Evolutionary conservation across 2,888 invertebrate species (phyloP).

Genomic region (Serripes groenlandicus): DNA sequence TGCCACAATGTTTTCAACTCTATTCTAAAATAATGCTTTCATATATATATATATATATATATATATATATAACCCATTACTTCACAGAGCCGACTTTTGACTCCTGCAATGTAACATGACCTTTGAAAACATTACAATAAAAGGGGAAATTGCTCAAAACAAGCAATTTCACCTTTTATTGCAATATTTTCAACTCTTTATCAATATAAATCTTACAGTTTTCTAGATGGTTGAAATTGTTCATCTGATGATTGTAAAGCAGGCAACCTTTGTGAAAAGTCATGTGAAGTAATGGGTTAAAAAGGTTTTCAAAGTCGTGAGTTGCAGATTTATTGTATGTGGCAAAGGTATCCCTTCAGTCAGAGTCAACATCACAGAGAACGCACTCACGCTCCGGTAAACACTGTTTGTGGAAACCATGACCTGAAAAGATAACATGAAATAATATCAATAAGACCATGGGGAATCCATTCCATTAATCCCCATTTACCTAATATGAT

Average conservation of each 20-base stretch:
- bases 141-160: neutral
- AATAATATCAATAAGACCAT: too few species aligned
- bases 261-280: too few species aligned
- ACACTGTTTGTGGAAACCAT: constrained; percentile 77
- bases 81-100: neutral
- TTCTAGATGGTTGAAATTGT: neutral
- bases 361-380: constrained; percentile 59
- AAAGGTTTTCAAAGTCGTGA: neutral
- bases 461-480: too few species aligned
- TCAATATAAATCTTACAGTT: neutral
- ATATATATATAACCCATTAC: neutral
- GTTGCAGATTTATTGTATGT: neutral
- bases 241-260: too few species aligned
- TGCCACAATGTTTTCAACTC: too few species aligned
- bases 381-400: constrained; percentile 71
- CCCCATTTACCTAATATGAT: too few species aligned
- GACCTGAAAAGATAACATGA: constrained; percentile 73
- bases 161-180: neutral
- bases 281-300: too few species aligned
- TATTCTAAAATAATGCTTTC: too few species aligned
- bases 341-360: neutral
- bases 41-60: too few species aligned
- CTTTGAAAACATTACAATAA: neutral
- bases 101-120: neutral
- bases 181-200: neutral